Percentiles rank a stretch among this genome's conserved stretches.
These are phyloP conservation scores for Drosophila silvestris DNA, from an alignment of 2,888 invertebrate species.

Conservation along the genomic window DNA sequence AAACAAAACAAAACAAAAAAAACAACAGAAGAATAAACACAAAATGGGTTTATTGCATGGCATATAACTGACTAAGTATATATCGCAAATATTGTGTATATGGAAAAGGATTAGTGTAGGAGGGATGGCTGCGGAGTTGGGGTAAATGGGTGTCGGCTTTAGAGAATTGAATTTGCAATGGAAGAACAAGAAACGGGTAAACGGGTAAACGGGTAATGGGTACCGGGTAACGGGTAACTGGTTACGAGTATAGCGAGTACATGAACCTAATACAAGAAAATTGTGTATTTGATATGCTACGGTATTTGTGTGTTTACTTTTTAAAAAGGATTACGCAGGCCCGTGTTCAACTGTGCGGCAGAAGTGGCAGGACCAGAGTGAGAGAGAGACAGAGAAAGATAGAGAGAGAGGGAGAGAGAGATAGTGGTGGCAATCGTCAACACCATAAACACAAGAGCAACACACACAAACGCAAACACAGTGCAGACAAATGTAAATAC, in stretches of 20 bases:
- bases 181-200: not conserved
- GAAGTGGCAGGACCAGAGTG: constrained; percentile 25
- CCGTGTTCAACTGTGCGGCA: constrained; percentile 83
- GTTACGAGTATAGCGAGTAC: constrained; percentile 5
- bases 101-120: constrained; percentile 9
- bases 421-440: constrained; percentile 23
- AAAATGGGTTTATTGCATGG: constrained; percentile 1
- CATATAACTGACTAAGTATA: constrained; percentile 8
- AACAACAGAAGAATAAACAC: constrained; percentile 5
- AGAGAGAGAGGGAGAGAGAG: not conserved
- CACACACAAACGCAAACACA: constrained; percentile 40
- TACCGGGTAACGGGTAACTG: not conserved
- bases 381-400: not conserved
- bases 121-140: not conserved
- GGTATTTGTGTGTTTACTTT: constrained; percentile 80
- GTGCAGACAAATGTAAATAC: constrained; percentile 27
- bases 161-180: constrained; percentile 1
- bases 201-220: not conserved
- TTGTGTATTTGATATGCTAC: constrained; percentile 44
- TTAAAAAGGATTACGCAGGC: constrained; percentile 85
- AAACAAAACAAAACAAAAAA: not conserved
- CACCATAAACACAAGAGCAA: constrained; percentile 34
- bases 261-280: constrained; percentile 45
- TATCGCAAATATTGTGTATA: not conserved
- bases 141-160: constrained; percentile 29